These are phyloP conservation scores for Podabrus alpinus DNA, from an alignment of 2,888 invertebrate genomes.

Conservation along the genomic window DNA sequence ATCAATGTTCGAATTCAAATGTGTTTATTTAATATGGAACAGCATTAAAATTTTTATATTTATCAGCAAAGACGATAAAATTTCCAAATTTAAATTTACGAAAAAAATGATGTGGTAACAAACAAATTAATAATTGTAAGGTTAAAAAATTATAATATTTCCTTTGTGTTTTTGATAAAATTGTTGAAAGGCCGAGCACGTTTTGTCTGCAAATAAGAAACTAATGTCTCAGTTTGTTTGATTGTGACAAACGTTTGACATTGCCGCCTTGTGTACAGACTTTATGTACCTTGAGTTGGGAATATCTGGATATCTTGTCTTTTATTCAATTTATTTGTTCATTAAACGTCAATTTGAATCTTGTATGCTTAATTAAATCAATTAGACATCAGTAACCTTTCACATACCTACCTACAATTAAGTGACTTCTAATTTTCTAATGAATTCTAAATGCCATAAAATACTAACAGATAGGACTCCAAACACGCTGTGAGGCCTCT, in stretches of 20 bases:
- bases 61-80: not conserved
- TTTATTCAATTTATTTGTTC: not conserved
- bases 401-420: not conserved
- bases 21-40: not conserved
- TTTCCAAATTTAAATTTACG: not conserved
- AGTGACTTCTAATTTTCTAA: not conserved
- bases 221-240: not conserved
- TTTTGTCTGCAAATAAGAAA: not conserved
- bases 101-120: not conserved
- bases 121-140: not conserved
- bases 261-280: not conserved
- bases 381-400: not conserved
- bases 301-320: not conserved
- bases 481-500: not conserved
- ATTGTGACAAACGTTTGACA: not conserved
- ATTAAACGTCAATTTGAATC: not conserved
- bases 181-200: not conserved
- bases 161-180: not conserved
- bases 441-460: not conserved
- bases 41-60: not conserved
- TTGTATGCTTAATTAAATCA: not conserved
- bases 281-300: not conserved
- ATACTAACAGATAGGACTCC: not conserved
- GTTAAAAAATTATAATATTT: not conserved
- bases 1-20: not conserved